These are phyloP conservation scores for Xestia ashworthii DNA, from an alignment of 2,888 invertebrate genomes.

Conservation along the genomic window DNA sequence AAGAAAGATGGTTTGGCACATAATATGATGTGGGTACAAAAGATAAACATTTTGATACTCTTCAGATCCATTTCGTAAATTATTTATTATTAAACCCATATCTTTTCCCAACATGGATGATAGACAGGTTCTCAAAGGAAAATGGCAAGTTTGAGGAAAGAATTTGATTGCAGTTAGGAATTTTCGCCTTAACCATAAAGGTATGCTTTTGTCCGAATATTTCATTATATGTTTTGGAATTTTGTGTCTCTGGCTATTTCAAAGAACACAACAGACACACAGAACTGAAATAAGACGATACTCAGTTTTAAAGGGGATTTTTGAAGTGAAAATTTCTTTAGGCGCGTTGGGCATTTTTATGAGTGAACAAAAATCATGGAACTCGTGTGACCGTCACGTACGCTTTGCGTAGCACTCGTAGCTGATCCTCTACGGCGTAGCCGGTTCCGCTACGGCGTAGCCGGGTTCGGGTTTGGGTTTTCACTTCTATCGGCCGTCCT, in stretches of 20 bases:
- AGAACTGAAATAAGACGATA: background rate
- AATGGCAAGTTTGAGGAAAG: background rate
- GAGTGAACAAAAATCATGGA: too few relatives aligned
- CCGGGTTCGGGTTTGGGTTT: too few relatives aligned
- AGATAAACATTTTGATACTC: conserved; percentile 45
- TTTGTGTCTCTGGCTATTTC: background rate
- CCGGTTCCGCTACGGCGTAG: too few relatives aligned
- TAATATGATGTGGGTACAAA: conserved; percentile 42
- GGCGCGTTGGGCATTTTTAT: too few relatives aligned
- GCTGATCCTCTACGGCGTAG: too few relatives aligned
- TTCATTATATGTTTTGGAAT: background rate
- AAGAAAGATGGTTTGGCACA: conserved; percentile 41
- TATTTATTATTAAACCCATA: conserved; percentile 6
- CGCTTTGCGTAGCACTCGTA: too few relatives aligned
- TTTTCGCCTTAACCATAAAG: background rate
- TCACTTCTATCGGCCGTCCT: too few relatives aligned
- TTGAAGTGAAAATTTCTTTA: background rate
- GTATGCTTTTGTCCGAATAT: background rate
- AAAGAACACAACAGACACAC: background rate
- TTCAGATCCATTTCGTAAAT: conserved; percentile 17
- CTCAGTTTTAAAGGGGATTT: background rate
- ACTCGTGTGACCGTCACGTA: too few relatives aligned
- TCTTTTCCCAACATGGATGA: background rate
- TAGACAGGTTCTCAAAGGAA: background rate
- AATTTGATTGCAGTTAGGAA: conserved; percentile 19